Conservation (phyloP, 2,797 vertebrate genomes). For the Alauda arvensis region DNA sequence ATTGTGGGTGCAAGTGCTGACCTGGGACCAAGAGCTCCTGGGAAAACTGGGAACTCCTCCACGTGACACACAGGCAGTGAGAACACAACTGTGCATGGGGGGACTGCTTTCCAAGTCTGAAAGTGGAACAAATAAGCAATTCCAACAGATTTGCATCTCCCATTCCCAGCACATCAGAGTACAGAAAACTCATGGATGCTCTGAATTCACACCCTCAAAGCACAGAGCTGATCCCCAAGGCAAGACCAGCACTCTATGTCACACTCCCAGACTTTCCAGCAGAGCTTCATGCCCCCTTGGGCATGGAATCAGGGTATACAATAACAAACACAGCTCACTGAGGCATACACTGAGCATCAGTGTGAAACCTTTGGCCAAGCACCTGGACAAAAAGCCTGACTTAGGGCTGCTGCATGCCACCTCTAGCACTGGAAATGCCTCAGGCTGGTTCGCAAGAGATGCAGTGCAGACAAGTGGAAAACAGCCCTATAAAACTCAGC, state of each 20-base stretch:
- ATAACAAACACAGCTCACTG: not conserved
- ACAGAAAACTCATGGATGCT: not conserved
- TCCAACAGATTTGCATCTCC: not conserved
- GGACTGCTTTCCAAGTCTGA: not conserved
- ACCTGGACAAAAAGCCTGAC: not conserved
- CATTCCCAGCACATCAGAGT: not conserved
- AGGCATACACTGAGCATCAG: not conserved
- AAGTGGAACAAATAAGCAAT: not conserved
- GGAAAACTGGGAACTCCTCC: not conserved
- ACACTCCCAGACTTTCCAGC: not conserved
- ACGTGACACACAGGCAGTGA: not conserved
- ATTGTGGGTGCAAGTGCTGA: not conserved
- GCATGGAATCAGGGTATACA: not conserved
- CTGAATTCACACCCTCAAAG: not conserved
- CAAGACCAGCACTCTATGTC: not conserved
- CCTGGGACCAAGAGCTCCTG: not conserved
- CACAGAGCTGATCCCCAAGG: not conserved
- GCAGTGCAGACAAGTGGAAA: not conserved
- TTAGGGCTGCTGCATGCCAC: not conserved
- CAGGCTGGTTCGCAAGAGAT: not conserved
- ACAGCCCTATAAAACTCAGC: not conserved
- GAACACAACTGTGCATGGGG: fast-evolving
- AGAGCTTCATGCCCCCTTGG: not conserved
- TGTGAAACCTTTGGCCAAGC: not conserved
- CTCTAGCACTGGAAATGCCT: not conserved